These are phyloP conservation scores for Tetragonula clypearis DNA, from an alignment of 1,140 invertebrate species.

Conservation along the genomic window DNA sequence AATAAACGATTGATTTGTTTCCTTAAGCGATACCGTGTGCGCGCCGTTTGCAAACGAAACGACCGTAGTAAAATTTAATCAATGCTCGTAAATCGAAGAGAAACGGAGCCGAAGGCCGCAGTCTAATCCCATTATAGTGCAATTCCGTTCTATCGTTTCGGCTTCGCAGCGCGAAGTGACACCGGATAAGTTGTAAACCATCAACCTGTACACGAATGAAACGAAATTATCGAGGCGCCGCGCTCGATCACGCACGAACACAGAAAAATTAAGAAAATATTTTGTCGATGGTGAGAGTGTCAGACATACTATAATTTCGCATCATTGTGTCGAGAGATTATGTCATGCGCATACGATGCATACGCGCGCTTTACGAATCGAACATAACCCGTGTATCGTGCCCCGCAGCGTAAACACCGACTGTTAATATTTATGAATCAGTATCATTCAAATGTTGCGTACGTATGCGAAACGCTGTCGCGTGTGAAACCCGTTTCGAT, in stretches of 20 bases:
- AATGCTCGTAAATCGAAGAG: background rate
- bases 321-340: slow-evolving; percentile 27
- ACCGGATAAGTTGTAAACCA: no score
- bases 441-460: slow-evolving; percentile 34
- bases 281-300: background rate
- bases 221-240: background rate
- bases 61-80: background rate
- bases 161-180: background rate
- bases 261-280: slow-evolving; percentile 4
- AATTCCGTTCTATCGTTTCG: background rate
- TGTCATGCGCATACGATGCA: background rate
- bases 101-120: background rate
- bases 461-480: background rate
- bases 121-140: background rate
- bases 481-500: background rate
- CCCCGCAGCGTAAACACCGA: slow-evolving; percentile 26
- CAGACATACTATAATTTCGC: background rate
- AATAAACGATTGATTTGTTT: background rate
- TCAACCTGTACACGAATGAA: background rate
- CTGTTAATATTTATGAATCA: slow-evolving; percentile 49
- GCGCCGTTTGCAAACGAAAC: background rate
- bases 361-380: background rate
- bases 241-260: background rate
- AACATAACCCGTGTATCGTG: slow-evolving; percentile 20
- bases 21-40: background rate